Evolutionary conservation across 2,113 vertebrate genomes (phyloP).

Genomic region (Tichodroma muraria): DNA sequence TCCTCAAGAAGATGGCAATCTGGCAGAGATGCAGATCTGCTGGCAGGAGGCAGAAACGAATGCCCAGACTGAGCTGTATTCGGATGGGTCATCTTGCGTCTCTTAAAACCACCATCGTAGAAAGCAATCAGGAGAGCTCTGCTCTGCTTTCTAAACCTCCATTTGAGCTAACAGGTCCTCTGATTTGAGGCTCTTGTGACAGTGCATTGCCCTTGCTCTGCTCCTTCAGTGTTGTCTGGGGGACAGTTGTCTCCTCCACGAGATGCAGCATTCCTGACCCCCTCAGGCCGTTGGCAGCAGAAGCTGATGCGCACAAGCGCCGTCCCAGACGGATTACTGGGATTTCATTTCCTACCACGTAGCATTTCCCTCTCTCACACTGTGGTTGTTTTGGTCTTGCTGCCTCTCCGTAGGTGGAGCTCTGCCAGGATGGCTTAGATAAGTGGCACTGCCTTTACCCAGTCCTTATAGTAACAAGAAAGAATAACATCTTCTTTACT

Average conservation of each 20-base stretch:
- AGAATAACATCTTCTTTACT: constrained; percentile 41
- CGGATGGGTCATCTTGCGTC: fast-evolving
- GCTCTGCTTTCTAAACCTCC: neutral
- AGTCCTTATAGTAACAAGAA: constrained; percentile 25
- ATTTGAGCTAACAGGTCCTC: neutral
- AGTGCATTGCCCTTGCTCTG: neutral
- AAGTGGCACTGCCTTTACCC: constrained; percentile 30
- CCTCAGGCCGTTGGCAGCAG: neutral
- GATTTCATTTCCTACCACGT: neutral
- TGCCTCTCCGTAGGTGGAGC: neutral
- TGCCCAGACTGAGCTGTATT: neutral
- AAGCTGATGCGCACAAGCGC: neutral
- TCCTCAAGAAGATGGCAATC: neutral
- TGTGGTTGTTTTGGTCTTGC: neutral
- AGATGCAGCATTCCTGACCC: neutral
- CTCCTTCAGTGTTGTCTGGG: neutral
- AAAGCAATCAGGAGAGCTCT: neutral
- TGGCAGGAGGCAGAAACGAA: neutral
- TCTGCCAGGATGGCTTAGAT: neutral
- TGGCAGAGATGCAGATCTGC: neutral
- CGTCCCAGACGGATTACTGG: neutral
- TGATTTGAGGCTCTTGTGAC: neutral
- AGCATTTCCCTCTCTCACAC: neutral
- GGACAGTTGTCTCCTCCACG: neutral
- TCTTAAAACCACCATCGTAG: neutral